Percentiles rank a stretch among this genome's conserved stretches.
Conservation (phyloP, 2,797 vertebrate genomes). For the Anableps anableps region DNA sequence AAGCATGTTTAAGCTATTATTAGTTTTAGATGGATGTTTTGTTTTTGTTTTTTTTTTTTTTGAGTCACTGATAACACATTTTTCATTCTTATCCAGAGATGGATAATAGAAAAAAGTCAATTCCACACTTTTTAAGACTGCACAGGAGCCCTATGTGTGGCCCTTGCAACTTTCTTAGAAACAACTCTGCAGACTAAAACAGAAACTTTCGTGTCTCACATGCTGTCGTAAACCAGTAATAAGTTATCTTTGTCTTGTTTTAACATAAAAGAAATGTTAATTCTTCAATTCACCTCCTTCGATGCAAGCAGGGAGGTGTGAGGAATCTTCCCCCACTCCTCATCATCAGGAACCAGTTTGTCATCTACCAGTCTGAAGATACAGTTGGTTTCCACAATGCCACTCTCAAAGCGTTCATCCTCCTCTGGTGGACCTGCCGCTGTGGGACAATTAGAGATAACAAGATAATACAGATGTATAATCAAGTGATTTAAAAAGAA, state of each 20-base stretch:
- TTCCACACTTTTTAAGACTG: background rate
- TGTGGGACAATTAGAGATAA: constrained; percentile 50
- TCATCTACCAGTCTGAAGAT: constrained; percentile 94
- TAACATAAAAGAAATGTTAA: background rate
- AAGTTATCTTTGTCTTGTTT: background rate
- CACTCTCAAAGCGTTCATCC: constrained; percentile 93
- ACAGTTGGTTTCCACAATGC: constrained; percentile 98
- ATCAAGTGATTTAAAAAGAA: background rate
- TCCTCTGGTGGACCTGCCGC: constrained; percentile 92
- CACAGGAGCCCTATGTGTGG: background rate
- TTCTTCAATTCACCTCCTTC: constrained; percentile 84
- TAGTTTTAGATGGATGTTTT: background rate
- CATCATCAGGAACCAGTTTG: constrained; percentile 95
- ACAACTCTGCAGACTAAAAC: background rate
- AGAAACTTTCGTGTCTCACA: background rate
- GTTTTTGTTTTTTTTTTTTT: background rate
- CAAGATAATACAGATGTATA: background rate
- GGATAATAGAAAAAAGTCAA: background rate
- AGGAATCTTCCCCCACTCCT: constrained; percentile 96
- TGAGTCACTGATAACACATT: background rate
- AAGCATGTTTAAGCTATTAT: background rate
- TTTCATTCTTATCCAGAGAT: background rate
- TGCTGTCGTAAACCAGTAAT: background rate
- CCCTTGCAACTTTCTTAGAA: background rate
- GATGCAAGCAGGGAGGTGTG: constrained; percentile 87